Conservation (phyloP, 1,140 invertebrate species). For the Lethrus apterus region DNA sequence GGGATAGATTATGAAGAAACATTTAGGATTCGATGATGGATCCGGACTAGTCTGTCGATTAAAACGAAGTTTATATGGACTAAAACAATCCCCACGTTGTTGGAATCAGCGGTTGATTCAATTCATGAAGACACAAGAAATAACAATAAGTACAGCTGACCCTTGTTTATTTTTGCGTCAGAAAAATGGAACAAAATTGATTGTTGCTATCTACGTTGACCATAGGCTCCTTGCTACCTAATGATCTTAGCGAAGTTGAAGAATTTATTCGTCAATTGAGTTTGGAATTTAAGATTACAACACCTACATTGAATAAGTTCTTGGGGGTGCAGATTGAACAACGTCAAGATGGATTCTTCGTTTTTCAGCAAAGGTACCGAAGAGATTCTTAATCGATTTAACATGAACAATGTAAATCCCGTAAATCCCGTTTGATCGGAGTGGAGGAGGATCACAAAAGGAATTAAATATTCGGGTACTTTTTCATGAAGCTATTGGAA, state of each 20-base stretch:
- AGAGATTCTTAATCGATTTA: conserved; percentile 15
- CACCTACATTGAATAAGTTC: not conserved
- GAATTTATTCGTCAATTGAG: not conserved
- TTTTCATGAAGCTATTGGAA: conserved; percentile 33
- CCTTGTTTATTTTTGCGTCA: conserved; percentile 14
- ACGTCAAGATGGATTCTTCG: not conserved
- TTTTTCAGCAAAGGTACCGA: not conserved
- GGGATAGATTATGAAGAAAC: conserved; percentile 39
- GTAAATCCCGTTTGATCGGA: not conserved
- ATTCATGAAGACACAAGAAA: conserved; percentile 4
- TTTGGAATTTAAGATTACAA: not conserved
- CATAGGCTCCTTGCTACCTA: conserved; percentile 22
- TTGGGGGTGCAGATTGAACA: not conserved
- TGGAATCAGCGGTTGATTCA: conserved; percentile 33
- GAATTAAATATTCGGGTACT: not conserved
- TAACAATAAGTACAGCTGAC: conserved; percentile 14
- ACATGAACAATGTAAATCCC: conserved; percentile 12
- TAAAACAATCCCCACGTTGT: conserved; percentile 40
- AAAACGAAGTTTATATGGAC: conserved; percentile 40
- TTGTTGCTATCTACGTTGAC: conserved; percentile 27
- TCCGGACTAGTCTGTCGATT: conserved; percentile 29
- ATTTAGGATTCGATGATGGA: conserved; percentile 29
- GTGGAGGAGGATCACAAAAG: not conserved
- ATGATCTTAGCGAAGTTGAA: not conserved
- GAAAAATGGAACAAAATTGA: conserved; percentile 1